Evolutionary conservation across 2,113 vertebrate genomes (phyloP).

Genomic region (Melanostigma gelatinosum): DNA sequence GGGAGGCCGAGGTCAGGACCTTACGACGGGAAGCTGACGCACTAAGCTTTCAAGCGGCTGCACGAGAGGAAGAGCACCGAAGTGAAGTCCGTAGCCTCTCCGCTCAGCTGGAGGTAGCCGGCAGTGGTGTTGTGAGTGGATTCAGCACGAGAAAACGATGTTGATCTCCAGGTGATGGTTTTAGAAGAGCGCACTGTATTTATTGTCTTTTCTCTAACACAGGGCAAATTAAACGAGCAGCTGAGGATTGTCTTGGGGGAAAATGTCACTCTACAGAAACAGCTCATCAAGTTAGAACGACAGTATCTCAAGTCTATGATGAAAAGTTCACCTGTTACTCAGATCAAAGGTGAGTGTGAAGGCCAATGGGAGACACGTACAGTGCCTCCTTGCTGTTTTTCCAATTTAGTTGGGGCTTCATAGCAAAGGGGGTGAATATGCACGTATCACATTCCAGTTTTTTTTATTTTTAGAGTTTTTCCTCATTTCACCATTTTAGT

Average conservation of each 20-base stretch:
- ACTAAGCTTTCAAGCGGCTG: slow-evolving; percentile 53
- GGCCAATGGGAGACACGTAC: background rate
- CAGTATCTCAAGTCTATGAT: slow-evolving; percentile 70
- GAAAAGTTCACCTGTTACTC: slow-evolving; percentile 55
- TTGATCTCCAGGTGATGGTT: background rate
- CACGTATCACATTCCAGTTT: background rate
- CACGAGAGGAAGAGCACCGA: slow-evolving; percentile 68
- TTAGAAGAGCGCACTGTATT: background rate
- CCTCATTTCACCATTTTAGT: background rate
- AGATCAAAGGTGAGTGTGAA: slow-evolving; percentile 67
- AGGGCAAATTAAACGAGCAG: slow-evolving; percentile 81
- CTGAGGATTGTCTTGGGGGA: slow-evolving; percentile 83
- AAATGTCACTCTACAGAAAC: slow-evolving; percentile 83
- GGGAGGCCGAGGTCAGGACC: slow-evolving; percentile 69
- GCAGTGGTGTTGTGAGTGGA: slow-evolving; percentile 77
- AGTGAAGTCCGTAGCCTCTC: slow-evolving; percentile 61
- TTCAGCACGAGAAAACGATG: background rate
- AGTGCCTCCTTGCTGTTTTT: background rate
- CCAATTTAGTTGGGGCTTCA: background rate
- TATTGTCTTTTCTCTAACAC: slow-evolving; percentile 21
- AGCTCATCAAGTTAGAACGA: slow-evolving; percentile 80
- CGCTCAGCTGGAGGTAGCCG: slow-evolving; percentile 73
- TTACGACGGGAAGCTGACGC: slow-evolving; percentile 72
- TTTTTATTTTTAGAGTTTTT: background rate
- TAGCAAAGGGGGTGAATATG: background rate